Percentiles rank a stretch among this genome's conserved stretches.
Conservation (phyloP, 2,888 invertebrate genomes). For the Epirrhoe tristata region DNA sequence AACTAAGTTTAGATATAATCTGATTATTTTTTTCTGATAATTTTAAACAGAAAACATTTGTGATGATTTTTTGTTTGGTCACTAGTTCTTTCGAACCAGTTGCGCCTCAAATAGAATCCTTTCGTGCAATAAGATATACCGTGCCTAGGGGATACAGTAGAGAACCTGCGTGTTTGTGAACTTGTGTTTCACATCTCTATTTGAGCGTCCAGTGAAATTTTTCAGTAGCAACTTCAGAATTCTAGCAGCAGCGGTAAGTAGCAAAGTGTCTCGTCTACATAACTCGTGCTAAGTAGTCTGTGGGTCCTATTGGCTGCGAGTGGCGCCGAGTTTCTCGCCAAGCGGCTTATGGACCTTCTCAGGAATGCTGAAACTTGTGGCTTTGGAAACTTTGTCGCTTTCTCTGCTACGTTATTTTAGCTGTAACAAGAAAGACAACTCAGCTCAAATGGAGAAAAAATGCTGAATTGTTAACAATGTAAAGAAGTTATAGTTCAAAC, state of each 20-base stretch:
- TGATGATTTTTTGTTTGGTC: neutral
- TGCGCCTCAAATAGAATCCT: too few species aligned
- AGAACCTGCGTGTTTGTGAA: too few species aligned
- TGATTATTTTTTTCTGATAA: neutral
- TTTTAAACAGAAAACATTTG: neutral
- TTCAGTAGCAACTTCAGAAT: slow-evolving; percentile 6
- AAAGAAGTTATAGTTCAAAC: too few species aligned
- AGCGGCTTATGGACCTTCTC: slow-evolving; percentile 61
- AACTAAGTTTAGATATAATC: neutral
- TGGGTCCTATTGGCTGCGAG: slow-evolving; percentile 33
- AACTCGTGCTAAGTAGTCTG: slow-evolving; percentile 27
- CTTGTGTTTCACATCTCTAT: too few species aligned
- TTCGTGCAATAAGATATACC: too few species aligned
- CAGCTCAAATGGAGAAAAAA: too few species aligned
- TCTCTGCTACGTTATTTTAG: neutral
- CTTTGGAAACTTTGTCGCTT: slow-evolving; percentile 51
- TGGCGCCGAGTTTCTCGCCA: slow-evolving; percentile 52
- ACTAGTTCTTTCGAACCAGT: too few species aligned
- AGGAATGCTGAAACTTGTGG: slow-evolving; percentile 63
- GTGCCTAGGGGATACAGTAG: too few species aligned
- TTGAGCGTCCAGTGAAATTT: neutral
- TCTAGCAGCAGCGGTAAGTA: slow-evolving; percentile 12
- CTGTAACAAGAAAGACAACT: too few species aligned
- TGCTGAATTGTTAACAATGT: too few species aligned
- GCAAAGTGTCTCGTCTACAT: slow-evolving; percentile 27